A percentile compares a stretch with the other conserved stretches of the same genome.
phyloP scores from a whole-genome alignment of 2,888 invertebrate species.

The Esperia sulphurella region DNA sequence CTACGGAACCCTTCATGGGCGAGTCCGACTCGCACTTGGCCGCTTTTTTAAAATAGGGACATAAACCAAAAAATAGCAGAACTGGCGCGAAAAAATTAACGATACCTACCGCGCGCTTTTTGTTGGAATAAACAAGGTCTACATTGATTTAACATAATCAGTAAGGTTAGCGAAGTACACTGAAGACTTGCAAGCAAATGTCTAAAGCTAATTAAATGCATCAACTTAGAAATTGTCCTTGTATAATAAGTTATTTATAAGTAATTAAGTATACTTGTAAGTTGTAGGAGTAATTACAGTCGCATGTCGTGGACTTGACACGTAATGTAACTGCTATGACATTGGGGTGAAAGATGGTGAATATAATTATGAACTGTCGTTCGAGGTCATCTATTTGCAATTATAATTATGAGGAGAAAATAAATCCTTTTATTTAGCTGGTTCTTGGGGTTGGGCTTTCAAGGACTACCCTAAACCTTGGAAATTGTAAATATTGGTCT shows the following conservation, averaged over 20 bases:
- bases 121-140: too few relatives aligned
- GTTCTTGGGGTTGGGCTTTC: too few relatives aligned
- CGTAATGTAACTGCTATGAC: constrained; percentile 22
- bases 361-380: constrained; percentile 29
- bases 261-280: too few relatives aligned
- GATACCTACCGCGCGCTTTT: too few relatives aligned
- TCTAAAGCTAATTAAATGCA: constrained; percentile 1
- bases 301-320: constrained; percentile 41
- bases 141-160: too few relatives aligned
- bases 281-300: neutral
- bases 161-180: neutral
- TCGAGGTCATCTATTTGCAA: constrained; percentile 41
- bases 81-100: too few relatives aligned
- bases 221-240: neutral
- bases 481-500: too few relatives aligned
- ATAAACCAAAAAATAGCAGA: too few relatives aligned
- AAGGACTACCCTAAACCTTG: too few relatives aligned
- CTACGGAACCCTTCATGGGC: too few relatives aligned
- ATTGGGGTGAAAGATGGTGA: constrained; percentile 7
- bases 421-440: neutral
- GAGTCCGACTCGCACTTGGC: too few relatives aligned
- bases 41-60: too few relatives aligned
- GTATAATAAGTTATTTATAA: neutral
- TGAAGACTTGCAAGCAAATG: neutral
- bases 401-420: neutral